Evolutionary conservation across 2,797 vertebrate genomes (phyloP).

Genomic region (Balearica regulorum): DNA sequence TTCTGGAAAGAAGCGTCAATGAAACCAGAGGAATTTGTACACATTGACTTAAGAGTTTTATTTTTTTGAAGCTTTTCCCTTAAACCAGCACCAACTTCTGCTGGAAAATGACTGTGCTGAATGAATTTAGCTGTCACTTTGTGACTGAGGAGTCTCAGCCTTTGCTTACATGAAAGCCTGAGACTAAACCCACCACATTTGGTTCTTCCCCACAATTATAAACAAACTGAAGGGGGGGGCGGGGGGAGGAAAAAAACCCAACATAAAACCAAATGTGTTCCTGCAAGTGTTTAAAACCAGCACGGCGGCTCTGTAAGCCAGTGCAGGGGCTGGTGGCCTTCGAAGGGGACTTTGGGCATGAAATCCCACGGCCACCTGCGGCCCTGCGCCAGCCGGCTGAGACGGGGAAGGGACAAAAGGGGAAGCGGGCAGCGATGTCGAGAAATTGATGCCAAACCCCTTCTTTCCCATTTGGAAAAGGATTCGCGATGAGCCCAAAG

Average conservation of each 20-base stretch:
- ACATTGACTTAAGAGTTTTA: background rate
- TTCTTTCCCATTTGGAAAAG: background rate
- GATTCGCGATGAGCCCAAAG: background rate
- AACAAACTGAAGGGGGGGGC: background rate
- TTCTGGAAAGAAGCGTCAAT: background rate
- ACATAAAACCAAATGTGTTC: fast-evolving
- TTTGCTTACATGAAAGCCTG: fast-evolving
- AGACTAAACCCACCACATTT: background rate
- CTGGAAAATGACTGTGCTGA: fast-evolving
- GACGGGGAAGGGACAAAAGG: background rate
- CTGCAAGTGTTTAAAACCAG: background rate
- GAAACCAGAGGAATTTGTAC: background rate
- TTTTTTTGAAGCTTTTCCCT: background rate
- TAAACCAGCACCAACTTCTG: background rate
- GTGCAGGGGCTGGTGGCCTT: background rate
- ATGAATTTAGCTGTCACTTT: background rate
- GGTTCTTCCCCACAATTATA: background rate
- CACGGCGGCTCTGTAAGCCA: fast-evolving
- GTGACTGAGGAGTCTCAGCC: background rate
- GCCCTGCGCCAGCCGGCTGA: fast-evolving
- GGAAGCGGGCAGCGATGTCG: fast-evolving
- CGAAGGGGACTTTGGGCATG: fast-evolving
- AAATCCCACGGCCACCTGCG: fast-evolving
- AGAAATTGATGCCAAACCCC: background rate
- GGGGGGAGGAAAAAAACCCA: too few species aligned